Base-by-base conservation (phyloP, 1,140 invertebrate species). In the Augochlora pura region DNA sequence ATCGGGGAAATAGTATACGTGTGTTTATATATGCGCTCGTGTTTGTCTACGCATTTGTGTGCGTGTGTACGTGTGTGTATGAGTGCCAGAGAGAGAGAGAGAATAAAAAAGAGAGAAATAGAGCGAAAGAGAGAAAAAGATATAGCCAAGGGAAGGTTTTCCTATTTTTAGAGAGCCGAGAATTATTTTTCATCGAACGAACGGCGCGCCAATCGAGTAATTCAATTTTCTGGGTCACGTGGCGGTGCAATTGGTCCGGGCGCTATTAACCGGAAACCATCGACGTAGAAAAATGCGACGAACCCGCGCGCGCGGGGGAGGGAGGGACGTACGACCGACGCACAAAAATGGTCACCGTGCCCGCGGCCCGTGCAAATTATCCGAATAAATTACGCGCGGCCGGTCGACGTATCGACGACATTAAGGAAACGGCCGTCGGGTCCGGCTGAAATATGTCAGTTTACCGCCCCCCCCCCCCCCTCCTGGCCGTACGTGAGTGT, bases 351-450 rank as follows among this genome's bases (percentile, higher is more conserved):
- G 6, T 7, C 21, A n/a, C 54, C n/a, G 5, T 7, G 1, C 54
- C 8, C 54, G 21, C 8, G 54, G n/a, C n/a, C n/a, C 54, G 5
- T 9, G 9, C 54, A 57, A 57, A 57, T 57, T 57, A 57, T 57
- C 27, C 25, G 16, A 38, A 74, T 46, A 57, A 49, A 74, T 74
- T 23, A 38, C 39, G 23, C 59, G 12, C 27, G 25, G 46, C 42
- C 21, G 46, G 64, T 79, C 14, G 70, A 49, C 62, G 46, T 59
- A 54, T 39, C 72, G 46, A 49, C n/a, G 60, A 32, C 54, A 69
- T 84, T 71, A 84, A 73, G 69, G 57, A 63, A 72, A 49, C 57
- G 32, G 25, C 54, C 59, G 77, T 83, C 73, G 65, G 63, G 63
- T 42, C 39, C 59, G 12, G 63, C 54, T 70, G 76, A 76, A 84